phyloP scores from a whole-genome alignment of 2,797 vertebrate genomes.

The Lutjanus campechanus region DNA sequence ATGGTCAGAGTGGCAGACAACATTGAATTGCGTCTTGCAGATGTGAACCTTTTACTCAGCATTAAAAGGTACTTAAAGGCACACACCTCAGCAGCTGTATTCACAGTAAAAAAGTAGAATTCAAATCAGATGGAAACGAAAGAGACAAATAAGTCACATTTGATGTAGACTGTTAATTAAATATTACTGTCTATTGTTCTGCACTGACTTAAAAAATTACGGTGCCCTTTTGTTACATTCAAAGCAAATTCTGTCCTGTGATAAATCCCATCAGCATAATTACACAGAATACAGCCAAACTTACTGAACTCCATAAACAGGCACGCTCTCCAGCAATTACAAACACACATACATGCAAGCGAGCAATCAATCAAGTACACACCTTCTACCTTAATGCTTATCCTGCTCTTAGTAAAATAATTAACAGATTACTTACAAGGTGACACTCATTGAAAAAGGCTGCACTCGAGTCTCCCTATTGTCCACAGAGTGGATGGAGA shows the following conservation, averaged over 20 bases:
- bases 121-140: background rate
- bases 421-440: conserved; percentile 76
- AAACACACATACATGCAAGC: conserved; percentile 22
- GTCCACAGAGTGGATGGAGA: conserved; percentile 58
- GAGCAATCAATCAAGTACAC: conserved; percentile 22
- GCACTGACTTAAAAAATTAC: conserved; percentile 17
- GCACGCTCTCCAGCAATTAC: conserved; percentile 19
- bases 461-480: conserved; percentile 60
- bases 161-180: background rate
- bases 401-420: conserved; percentile 36
- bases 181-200: conserved; percentile 4
- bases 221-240: conserved; percentile 7
- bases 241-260: background rate
- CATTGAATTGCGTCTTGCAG: conserved; percentile 39
- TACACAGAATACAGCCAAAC: conserved; percentile 27
- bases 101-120: background rate
- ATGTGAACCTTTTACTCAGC: conserved; percentile 33
- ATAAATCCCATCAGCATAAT: background rate
- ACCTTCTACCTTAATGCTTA: background rate
- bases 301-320: conserved; percentile 44
- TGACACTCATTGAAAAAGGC: conserved; percentile 58
- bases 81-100: conserved; percentile 10
- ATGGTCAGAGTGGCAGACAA: conserved; percentile 5
- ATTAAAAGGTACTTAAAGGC: conserved; percentile 7
- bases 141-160: background rate